Percentiles rank a stretch among this genome's conserved stretches.
phyloP scores from a whole-genome alignment of 2,888 invertebrate species.

The Eumerus sabulonum region DNA sequence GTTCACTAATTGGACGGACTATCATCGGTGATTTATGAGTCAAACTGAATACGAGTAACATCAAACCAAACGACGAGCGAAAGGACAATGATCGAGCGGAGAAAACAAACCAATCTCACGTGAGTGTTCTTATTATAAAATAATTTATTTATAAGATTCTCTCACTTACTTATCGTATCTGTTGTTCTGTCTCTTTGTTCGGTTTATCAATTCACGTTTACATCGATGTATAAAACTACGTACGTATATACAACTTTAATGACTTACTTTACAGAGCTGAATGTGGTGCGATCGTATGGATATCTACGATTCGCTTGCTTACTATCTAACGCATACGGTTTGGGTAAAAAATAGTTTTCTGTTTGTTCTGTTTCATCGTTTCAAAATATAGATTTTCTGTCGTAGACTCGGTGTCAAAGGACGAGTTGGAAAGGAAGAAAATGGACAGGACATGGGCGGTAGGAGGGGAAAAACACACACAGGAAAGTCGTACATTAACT shows the following conservation, averaged over 20 bases:
- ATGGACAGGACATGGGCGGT: constrained; percentile 2
- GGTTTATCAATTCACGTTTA: constrained; percentile 27
- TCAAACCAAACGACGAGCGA: too few species aligned
- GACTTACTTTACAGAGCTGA: constrained; percentile 38
- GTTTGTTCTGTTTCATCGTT: constrained; percentile 47
- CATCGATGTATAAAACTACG: constrained; percentile 65
- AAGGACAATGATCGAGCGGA: too few species aligned
- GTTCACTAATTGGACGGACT: too few species aligned
- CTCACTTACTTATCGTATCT: constrained; percentile 8
- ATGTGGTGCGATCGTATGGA: constrained; percentile 17
- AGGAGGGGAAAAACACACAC: not conserved
- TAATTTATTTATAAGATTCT: constrained; percentile 63
- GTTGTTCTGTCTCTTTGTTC: constrained; percentile 33
- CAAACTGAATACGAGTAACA: too few species aligned
- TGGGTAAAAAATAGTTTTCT: constrained; percentile 57
- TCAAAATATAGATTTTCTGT: constrained; percentile 64
- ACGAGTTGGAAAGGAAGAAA: constrained; percentile 26
- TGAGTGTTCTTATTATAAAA: constrained; percentile 52
- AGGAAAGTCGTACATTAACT: constrained; percentile 42
- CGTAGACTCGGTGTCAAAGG: constrained; percentile 58
- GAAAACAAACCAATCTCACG: not conserved
- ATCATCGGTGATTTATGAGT: too few species aligned
- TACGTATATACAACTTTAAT: constrained; percentile 23
- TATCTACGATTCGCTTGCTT: constrained; percentile 17
- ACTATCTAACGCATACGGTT: constrained; percentile 33